Evolutionary conservation across 1,140 invertebrate genomes (phyloP), one percentile per base, ranked within the genome.

Genomic region (Monomorium pharaonis): DNA sequence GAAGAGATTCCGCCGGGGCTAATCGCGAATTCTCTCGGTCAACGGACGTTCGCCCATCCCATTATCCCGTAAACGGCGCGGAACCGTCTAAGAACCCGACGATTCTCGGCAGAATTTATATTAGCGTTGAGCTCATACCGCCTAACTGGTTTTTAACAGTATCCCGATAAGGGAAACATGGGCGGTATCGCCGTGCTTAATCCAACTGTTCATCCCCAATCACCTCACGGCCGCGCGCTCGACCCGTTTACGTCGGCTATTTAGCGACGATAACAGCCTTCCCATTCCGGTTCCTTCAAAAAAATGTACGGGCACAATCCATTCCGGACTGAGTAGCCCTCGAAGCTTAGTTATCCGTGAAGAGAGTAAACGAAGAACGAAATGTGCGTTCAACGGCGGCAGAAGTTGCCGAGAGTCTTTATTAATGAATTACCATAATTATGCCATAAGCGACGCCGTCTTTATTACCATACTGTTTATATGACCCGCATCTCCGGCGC

Each of bases 381-480:
- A 85, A 85, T 42, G 49, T 18, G 24, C 56, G 58, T 83, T 67
- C 69, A 49, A 24, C 54, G 56, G 44, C 54, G 58, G 24, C 65
- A 58, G 12, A 70, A 78, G 83, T 85, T 63, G 56, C 65, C 49
- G 51, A 58, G 86, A 67, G 69, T 87, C 84, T 90, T 92, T 92
- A 93, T 92, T 92, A 92, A 92, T 77, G 78, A 92, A 92, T 93
- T 93, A 92, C 89, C 92, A 92, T 93, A 92, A 92, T 92, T 93
- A 93, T 92, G 86, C 90, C 88, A 92, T 90, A 89, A 90, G 80
- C 80, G 58, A 86, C 69, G 84, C 65, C 77, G 84, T 87, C 86
- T 87, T 92, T 90, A 92, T 91, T 90, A 87, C 78, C 88, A 89
- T 90, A 88, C 76, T 88, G 88, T 92, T 92, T 91, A 91, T 86